Base-by-base conservation (phyloP, 2,113 vertebrate genomes). In the Melanerpes formicivorus region DNA sequence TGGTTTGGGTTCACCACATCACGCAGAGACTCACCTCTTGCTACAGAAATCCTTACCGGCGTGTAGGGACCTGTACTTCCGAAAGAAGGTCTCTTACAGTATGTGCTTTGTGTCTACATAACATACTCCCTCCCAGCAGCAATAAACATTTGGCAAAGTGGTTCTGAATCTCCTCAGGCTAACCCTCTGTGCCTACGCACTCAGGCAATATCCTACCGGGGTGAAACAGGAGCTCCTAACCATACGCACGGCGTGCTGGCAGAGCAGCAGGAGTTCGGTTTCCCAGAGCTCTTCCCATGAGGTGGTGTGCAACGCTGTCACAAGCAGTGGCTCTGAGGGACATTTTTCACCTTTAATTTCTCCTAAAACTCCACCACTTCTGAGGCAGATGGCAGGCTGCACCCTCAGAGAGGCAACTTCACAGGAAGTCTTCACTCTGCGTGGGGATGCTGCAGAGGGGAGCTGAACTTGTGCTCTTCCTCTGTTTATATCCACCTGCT, bases 371-470 rank as follows among this genome's bases (percentile, higher is more conserved):
- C 78, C 52, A 1, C 48, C 54, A 67, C 34, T 95, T 94, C 87
- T 5, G 12, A 89, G 89, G 84, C 95, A 96, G 93, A 96, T 95
- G 94, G 93, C 64, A 92, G 55, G 74, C 52, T 95, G 93, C 92
- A 88, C 94, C 94, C 79, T 73, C 94, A 94, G 95, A 91, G 58
- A 87, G 69, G 82, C 89, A 92, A 84, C 73, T 95, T 96, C 91
- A 87, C 89, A 92, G 75, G 64, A 94, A 93, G 91, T 30, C 52
- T 76, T 95, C 14, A 8, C 84, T 90, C 91, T 96, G 84, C 55
- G 87, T 92, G 91, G 95, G 79, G 93, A 82, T 89, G 87, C 63
- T 80, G 90, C 6, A 5, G 69, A 66, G 64, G 60, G 74, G 69
- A 90, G 70, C 48, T 93, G 94, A 95, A 94, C 94, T 83, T 83